Evolutionary conservation across 2,113 vertebrate species (phyloP).

Genomic region (Tyrannus savana): DNA sequence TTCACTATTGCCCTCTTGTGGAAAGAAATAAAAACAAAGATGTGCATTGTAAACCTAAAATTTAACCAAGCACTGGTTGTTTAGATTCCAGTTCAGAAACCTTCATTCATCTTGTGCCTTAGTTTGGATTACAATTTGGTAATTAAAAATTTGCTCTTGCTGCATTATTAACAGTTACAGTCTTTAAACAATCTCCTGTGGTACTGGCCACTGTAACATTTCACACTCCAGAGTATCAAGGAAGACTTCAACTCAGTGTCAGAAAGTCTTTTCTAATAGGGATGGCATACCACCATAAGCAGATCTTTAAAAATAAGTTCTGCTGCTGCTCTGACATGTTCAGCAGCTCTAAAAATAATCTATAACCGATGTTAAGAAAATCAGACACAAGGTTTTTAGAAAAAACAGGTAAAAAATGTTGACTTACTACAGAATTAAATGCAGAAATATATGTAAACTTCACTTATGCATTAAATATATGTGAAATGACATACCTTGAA

Average conservation of each 20-base stretch:
- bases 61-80: not conserved
- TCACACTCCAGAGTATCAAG: not conserved
- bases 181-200: not conserved
- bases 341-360: not conserved
- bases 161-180: not conserved
- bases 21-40: not conserved
- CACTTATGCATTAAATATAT: not conserved
- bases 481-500: not conserved
- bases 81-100: not conserved
- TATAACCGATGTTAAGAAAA: not conserved
- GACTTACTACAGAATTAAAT: not conserved
- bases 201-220: not conserved
- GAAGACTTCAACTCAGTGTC: not conserved
- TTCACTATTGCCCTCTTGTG: slow-evolving; percentile 56
- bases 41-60: not conserved
- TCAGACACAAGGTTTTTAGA: not conserved
- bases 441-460: not conserved
- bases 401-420: not conserved
- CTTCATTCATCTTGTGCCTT: not conserved
- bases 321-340: not conserved
- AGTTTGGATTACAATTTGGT: not conserved
- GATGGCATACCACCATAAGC: not conserved
- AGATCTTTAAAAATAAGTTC: not conserved
- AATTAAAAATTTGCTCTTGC: not conserved
- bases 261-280: not conserved